Evolutionary conservation across 2,888 invertebrate genomes (phyloP).

Genomic region (Dichetophora obliterata): DNA sequence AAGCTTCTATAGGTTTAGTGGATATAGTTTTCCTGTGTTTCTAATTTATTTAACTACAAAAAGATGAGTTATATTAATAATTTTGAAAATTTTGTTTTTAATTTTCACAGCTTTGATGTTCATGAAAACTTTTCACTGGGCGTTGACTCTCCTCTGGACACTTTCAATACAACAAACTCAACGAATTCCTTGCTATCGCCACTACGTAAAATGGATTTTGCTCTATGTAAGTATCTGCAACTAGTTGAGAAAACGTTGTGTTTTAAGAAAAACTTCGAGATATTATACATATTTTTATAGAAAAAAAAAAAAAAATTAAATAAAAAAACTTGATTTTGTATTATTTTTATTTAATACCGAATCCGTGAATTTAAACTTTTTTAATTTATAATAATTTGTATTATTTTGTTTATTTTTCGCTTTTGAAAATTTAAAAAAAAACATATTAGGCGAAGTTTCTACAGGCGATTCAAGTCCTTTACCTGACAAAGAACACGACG

Average conservation of each 20-base stretch:
- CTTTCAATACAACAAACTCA: conserved; percentile 54
- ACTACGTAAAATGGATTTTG: conserved; percentile 84
- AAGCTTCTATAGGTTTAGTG: too few species aligned
- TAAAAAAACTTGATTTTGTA: not conserved
- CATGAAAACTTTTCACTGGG: conserved; percentile 69
- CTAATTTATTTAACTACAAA: not conserved
- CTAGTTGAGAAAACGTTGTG: conserved; percentile 43
- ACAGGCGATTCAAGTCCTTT: conserved; percentile 69
- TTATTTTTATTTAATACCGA: not conserved
- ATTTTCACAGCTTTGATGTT: conserved; percentile 63
- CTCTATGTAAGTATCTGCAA: conserved; percentile 80
- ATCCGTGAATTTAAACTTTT: conserved; percentile 30
- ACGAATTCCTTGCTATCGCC: conserved; percentile 71
- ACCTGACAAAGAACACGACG: conserved; percentile 67
- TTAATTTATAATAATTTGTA: conserved; percentile 43
- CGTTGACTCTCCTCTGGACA: conserved; percentile 69
- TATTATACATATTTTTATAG: not conserved
- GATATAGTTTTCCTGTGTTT: too few species aligned
- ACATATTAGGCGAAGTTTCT: conserved; percentile 68
- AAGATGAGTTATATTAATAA: not conserved
- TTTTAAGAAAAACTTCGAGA: not conserved
- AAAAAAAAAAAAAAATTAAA: too few species aligned
- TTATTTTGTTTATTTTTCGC: conserved; percentile 39
- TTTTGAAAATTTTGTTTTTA: not conserved
- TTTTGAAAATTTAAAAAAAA: conserved; percentile 23